Conservation (phyloP, 1,140 invertebrate species). For the Zaprionus capensis region DNA sequence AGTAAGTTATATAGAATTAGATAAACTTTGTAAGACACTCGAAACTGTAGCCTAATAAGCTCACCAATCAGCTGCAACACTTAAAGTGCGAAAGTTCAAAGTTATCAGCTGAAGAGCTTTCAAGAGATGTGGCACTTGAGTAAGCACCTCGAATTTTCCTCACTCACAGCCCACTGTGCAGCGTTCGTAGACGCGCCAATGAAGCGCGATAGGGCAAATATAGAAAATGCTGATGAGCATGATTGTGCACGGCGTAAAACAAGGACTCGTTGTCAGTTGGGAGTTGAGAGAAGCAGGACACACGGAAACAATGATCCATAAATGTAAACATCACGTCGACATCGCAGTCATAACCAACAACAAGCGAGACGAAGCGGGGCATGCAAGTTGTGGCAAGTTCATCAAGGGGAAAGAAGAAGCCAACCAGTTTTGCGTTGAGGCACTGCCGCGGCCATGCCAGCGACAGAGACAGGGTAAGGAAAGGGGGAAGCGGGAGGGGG, state of each 20-base stretch:
- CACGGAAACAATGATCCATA: constrained; percentile 80
- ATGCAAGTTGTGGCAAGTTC: constrained; percentile 16
- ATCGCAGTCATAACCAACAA: constrained; percentile 66
- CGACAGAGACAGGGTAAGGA: constrained; percentile 7
- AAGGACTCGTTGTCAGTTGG: constrained; percentile 25
- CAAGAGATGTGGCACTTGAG: neutral
- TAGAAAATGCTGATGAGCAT: constrained; percentile 65
- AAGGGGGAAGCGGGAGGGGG: constrained; percentile 10
- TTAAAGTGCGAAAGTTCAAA: neutral
- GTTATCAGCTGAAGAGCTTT: constrained; percentile 11
- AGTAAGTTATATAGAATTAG: neutral
- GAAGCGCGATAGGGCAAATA: constrained; percentile 23
- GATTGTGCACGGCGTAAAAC: constrained; percentile 57
- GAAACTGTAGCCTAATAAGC: neutral
- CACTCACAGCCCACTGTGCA: constrained; percentile 26
- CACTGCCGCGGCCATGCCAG: neutral
- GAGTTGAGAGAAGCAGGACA: constrained; percentile 42
- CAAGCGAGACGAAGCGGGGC: constrained; percentile 22
- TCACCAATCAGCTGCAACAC: neutral
- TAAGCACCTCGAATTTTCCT: no score
- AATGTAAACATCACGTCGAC: constrained; percentile 82
- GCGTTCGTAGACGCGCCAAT: neutral
- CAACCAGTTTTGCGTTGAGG: neutral
- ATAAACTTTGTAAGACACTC: neutral
- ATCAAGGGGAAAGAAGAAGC: neutral